phyloP scores from a whole-genome alignment of 2,797 vertebrate genomes.

The Pangasius larnaudii region DNA sequence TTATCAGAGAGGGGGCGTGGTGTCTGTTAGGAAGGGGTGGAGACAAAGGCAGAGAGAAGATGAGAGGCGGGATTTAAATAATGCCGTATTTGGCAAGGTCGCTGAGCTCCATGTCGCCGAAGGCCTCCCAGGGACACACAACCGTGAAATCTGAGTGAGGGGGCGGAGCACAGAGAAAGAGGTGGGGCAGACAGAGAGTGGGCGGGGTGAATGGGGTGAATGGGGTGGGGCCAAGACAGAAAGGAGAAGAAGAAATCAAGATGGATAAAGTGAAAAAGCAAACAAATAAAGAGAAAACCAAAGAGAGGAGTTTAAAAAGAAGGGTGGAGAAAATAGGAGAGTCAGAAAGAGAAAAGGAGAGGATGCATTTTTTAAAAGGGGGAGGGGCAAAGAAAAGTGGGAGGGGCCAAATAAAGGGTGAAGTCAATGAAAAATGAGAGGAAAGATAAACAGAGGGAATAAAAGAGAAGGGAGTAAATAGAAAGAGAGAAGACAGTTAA shows the following conservation, averaged over 20 bases:
- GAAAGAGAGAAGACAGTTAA: background rate
- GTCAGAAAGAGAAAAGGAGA: background rate
- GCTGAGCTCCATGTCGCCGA: conserved; percentile 85
- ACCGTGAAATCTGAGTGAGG: conserved; percentile 79
- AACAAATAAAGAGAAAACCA: background rate
- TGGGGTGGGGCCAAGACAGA: too few species aligned
- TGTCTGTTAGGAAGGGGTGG: conserved; percentile 18
- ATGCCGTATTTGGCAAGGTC: conserved; percentile 85
- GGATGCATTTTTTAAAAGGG: background rate
- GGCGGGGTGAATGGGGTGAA: background rate
- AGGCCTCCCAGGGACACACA: conserved; percentile 86
- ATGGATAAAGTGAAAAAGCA: background rate
- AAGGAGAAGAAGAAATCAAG: background rate
- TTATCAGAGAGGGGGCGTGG: background rate
- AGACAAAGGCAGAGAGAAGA: conserved; percentile 35
- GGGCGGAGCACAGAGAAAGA: background rate
- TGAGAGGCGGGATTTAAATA: conserved; percentile 69
- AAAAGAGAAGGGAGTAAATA: background rate
- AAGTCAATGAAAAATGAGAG: background rate
- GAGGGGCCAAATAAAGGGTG: background rate
- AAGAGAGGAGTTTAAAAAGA: background rate
- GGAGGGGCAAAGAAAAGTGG: background rate
- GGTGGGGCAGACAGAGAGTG: background rate
- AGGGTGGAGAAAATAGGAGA: background rate
- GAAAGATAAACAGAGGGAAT: background rate